phyloP scores from a whole-genome alignment of 2,888 invertebrate species.

The Heteropelma amictum region DNA sequence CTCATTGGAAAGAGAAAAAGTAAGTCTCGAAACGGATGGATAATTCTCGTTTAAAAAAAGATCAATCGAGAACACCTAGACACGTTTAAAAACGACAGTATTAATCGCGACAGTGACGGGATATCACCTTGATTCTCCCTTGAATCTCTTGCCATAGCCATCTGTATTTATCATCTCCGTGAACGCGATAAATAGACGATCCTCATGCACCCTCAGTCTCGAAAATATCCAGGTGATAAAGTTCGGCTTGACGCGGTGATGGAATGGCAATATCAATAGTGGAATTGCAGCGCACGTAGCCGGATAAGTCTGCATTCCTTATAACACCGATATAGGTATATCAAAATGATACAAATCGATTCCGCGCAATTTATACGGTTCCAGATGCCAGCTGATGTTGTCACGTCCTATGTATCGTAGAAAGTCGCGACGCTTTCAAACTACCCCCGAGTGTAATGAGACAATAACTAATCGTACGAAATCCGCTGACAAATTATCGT shows the following conservation, averaged over 20 bases:
- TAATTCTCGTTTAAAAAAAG: too few species aligned
- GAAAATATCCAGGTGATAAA: not conserved
- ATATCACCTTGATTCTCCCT: too few species aligned
- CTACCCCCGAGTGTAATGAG: constrained; percentile 34
- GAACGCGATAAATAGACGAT: not conserved
- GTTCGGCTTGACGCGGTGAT: not conserved
- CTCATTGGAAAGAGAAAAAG: too few species aligned
- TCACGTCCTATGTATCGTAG: not conserved
- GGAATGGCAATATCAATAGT: not conserved
- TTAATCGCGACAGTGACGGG: too few species aligned
- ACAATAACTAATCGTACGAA: constrained; percentile 45
- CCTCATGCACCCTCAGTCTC: too few species aligned
- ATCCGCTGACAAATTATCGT: constrained; percentile 50
- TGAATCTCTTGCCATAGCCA: too few species aligned
- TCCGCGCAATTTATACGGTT: not conserved
- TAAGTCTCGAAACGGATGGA: too few species aligned
- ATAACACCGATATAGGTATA: not conserved
- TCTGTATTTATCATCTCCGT: not conserved
- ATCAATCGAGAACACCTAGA: too few species aligned
- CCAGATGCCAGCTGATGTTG: not conserved
- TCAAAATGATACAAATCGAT: not conserved
- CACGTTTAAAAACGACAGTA: too few species aligned
- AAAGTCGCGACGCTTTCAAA: not conserved
- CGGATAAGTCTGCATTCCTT: not conserved
- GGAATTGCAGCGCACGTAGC: not conserved